Percentiles rank a stretch among this genome's conserved stretches.
These are phyloP conservation scores for Chlorodrepanis virens DNA, from an alignment of 2,113 vertebrate species.

Conservation along the genomic window DNA sequence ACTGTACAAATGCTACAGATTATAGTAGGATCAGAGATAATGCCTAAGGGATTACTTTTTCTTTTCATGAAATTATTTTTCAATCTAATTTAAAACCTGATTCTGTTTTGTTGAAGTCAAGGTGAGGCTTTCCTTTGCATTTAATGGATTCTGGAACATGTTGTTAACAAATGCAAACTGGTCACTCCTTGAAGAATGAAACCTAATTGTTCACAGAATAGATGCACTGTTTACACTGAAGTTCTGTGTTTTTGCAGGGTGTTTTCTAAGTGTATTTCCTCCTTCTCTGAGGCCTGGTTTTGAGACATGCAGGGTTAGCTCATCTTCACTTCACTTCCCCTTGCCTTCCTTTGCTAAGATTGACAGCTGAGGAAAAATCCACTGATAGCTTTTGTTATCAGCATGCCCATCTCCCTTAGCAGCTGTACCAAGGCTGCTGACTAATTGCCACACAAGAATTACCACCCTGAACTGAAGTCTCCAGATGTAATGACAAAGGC, in stretches of 20 bases:
- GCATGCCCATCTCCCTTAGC: background rate
- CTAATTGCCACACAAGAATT: background rate
- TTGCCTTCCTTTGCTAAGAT: background rate
- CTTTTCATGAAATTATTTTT: constrained; percentile 38
- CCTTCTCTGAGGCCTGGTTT: background rate
- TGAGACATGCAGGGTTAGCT: background rate
- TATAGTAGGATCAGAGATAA: constrained; percentile 33
- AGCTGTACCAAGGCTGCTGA: background rate
- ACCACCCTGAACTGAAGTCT: background rate
- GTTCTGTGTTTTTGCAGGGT: background rate
- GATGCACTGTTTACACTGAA: background rate
- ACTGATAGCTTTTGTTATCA: background rate
- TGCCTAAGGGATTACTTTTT: constrained; percentile 25
- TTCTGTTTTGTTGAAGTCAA: constrained; percentile 2
- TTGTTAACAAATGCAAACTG: background rate
- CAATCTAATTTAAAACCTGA: background rate
- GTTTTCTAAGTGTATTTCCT: background rate
- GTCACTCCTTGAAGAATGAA: background rate
- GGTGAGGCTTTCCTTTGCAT: background rate
- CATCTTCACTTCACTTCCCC: background rate
- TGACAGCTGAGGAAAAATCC: background rate
- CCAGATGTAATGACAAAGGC: background rate
- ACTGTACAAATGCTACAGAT: constrained; percentile 26
- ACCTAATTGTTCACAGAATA: background rate
- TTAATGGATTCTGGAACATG: background rate